Conservation (phyloP, 30 jellyfish, hydroid and myxozoan species). For the Aurelia coerulea region DNA sequence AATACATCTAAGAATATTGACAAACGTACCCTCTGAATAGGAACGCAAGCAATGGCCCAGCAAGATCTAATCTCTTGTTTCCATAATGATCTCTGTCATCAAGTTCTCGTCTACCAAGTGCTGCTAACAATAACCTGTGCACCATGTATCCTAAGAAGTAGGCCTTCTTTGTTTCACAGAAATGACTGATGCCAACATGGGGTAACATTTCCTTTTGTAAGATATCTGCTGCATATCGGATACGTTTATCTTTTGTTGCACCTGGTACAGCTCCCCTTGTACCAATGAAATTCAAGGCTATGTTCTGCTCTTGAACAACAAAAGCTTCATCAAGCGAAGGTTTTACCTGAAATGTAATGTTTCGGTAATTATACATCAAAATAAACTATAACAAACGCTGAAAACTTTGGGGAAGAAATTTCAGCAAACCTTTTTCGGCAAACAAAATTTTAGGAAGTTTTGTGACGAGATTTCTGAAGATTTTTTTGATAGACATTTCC, state of each 20-base stretch:
- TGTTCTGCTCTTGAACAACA: constrained; percentile 99
- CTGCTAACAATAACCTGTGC: constrained; percentile 92
- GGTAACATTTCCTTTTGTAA: constrained; percentile 99
- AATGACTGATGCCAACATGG: constrained; percentile 99
- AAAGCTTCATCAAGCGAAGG: constrained; percentile 99
- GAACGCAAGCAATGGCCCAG: constrained; percentile 99
- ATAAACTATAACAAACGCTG: too few species aligned
- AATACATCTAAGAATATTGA: too few species aligned
- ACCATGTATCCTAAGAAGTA: constrained; percentile 99
- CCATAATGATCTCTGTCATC: constrained; percentile 99
- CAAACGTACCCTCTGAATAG: constrained; percentile 93
- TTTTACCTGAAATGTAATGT: constrained; percentile 75
- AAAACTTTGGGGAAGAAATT: too few species aligned
- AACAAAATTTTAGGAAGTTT: too few species aligned
- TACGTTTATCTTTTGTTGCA: constrained; percentile 97
- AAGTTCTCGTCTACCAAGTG: constrained; percentile 97
- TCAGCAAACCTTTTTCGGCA: too few species aligned
- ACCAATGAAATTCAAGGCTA: constrained; percentile 98
- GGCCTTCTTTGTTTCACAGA: constrained; percentile 99
- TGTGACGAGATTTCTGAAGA: too few species aligned
- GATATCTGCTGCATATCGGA: constrained; percentile 95
- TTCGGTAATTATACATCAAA: too few species aligned
- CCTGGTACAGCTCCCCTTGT: constrained; percentile 99
- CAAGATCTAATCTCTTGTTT: constrained; percentile 97
- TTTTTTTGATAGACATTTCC: too few species aligned